Conservation (phyloP, 1,140 invertebrate genomes). For the Heterodera carotae region DNA sequence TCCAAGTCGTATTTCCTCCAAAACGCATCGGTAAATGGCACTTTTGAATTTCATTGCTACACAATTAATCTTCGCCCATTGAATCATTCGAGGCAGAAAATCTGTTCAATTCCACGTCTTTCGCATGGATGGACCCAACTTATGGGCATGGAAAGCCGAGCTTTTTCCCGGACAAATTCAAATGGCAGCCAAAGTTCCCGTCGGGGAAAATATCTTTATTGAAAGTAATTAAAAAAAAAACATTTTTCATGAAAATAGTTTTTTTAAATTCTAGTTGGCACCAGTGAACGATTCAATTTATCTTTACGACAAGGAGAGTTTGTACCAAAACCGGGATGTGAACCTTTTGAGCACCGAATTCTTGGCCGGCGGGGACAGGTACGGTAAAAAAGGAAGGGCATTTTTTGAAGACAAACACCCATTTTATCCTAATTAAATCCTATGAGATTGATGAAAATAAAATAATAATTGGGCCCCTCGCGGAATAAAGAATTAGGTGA, state of each 20-base stretch:
- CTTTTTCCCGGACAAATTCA: conserved; percentile 54
- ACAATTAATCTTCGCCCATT: conserved; percentile 26
- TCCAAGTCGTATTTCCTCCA: conserved; percentile 61
- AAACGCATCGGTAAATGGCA: conserved; percentile 54
- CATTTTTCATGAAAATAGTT: not conserved
- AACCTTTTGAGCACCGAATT: conserved; percentile 59
- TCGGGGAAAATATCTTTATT: conserved; percentile 56
- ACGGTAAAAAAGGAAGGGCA: conserved; percentile 34
- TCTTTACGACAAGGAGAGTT: conserved; percentile 40
- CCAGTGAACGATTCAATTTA: conserved; percentile 49
- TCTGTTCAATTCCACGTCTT: conserved; percentile 54
- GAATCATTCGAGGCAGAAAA: conserved; percentile 43
- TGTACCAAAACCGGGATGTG: conserved; percentile 48
- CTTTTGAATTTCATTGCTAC: conserved; percentile 35
- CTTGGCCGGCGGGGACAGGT: conserved; percentile 52
- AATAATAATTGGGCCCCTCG: too few species aligned
- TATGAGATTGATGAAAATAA: too few species aligned
- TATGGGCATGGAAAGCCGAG: conserved; percentile 55
- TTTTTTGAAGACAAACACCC: too few species aligned
- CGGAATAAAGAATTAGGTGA: too few species aligned
- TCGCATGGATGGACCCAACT: conserved; percentile 58
- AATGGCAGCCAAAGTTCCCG: conserved; percentile 56
- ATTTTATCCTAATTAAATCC: too few species aligned
- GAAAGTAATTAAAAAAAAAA: conserved; percentile 42
- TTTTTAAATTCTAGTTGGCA: conserved; percentile 49